phyloP scores from a whole-genome alignment of 2,797 vertebrate species.

The Poecilia wingei region DNA sequence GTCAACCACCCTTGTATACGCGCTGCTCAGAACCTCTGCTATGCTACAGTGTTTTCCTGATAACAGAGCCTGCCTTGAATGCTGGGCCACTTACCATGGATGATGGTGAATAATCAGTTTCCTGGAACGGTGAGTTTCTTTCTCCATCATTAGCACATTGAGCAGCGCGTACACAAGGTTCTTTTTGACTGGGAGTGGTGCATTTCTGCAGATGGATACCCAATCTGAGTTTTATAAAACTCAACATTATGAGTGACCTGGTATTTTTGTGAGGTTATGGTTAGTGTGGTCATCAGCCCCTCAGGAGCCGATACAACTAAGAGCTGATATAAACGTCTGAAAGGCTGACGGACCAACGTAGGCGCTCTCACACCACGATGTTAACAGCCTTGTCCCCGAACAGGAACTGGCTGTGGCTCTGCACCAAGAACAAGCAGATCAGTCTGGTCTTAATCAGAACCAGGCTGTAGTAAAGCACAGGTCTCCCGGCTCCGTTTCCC shows the following conservation, averaged over 20 bases:
- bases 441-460: conserved; percentile 84
- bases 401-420: conserved; percentile 71
- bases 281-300: background rate
- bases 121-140: no score
- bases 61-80: no score
- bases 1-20: no score
- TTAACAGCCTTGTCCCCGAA: conserved; percentile 66
- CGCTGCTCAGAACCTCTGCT: no score
- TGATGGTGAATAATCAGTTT: no score
- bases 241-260: background rate
- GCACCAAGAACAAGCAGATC: conserved; percentile 68
- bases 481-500: conserved; percentile 78
- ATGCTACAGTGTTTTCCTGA: no score
- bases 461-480: conserved; percentile 77
- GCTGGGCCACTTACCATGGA: no score
- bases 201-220: background rate
- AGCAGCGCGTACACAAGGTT: no score
- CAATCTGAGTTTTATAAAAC: background rate
- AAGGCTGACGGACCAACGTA: conserved; percentile 28
- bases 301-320: conserved; percentile 4
- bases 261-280: background rate
- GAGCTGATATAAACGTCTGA: conserved; percentile 26
- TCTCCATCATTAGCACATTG: no score
- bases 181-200: no score
- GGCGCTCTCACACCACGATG: conserved; percentile 46